These are phyloP conservation scores for Amphiprion clarkii DNA, from an alignment of 2,797 vertebrate species.

Conservation along the genomic window DNA sequence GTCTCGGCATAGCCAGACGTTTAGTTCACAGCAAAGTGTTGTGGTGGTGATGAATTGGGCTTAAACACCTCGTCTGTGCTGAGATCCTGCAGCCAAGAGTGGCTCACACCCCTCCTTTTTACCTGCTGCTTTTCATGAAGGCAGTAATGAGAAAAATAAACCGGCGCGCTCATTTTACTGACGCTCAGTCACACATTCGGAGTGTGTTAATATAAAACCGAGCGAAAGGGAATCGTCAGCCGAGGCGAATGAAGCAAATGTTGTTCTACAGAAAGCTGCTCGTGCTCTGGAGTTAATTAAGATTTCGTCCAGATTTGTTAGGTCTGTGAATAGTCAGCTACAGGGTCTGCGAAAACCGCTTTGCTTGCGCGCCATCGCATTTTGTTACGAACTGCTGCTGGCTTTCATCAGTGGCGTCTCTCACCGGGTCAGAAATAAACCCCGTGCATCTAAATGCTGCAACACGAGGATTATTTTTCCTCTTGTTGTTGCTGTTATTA, in stretches of 20 bases:
- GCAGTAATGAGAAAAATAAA: conserved; percentile 74
- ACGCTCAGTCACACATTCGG: conserved; percentile 59
- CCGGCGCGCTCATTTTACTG: conserved; percentile 41
- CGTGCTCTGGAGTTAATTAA: conserved; percentile 77
- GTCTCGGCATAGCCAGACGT: conserved; percentile 56
- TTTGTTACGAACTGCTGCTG: conserved; percentile 60
- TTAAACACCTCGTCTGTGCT: conserved; percentile 58
- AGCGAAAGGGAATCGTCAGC: conserved; percentile 50
- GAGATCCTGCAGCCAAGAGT: conserved; percentile 48
- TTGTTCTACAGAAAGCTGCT: conserved; percentile 69
- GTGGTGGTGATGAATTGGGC: conserved; percentile 43
- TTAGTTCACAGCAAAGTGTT: conserved; percentile 62
- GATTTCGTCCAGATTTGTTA: conserved; percentile 56
- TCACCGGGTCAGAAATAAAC: conserved; percentile 48
- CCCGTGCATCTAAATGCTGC: conserved; percentile 35
- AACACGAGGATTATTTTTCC: conserved; percentile 51
- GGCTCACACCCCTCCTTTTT: conserved; percentile 39
- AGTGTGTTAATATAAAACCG: conserved; percentile 58
- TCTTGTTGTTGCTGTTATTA: conserved; percentile 63
- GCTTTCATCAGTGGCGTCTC: conserved; percentile 61
- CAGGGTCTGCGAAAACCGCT: conserved; percentile 46
- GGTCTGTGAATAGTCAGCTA: conserved; percentile 39
- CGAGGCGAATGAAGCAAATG: conserved; percentile 55
- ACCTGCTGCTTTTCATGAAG: conserved; percentile 77
- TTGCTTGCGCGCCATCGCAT: conserved; percentile 53